These are phyloP conservation scores for Mobula hypostoma DNA, from an alignment of 2,113 vertebrate genomes.

Conservation along the genomic window DNA sequence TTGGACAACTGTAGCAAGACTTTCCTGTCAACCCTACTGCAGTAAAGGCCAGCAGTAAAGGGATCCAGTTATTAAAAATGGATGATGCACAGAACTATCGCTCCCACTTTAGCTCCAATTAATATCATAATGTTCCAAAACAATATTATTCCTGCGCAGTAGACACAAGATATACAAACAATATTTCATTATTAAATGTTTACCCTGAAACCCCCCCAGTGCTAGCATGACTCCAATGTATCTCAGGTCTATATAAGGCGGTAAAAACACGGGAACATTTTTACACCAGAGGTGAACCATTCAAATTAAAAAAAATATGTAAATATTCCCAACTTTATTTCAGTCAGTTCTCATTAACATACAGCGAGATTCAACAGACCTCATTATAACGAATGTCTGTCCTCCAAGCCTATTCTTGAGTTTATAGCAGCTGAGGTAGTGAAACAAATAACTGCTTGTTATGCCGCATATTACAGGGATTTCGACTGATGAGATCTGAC, in stretches of 20 bases:
- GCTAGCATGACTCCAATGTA: neutral
- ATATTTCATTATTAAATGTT: conserved; percentile 33
- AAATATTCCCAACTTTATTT: conserved; percentile 30
- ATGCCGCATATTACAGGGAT: neutral
- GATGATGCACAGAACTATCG: neutral
- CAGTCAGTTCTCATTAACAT: conserved; percentile 11
- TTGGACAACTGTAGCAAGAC: too few relatives aligned
- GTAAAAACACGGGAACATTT: neutral
- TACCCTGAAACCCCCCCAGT: conserved; percentile 9
- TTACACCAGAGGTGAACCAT: conserved; percentile 6
- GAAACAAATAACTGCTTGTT: neutral
- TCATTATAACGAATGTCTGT: neutral
- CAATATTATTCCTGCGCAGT: neutral
- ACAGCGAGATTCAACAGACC: neutral
- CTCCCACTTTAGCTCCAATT: neutral
- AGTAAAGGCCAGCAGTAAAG: neutral
- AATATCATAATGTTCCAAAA: conserved; percentile 12
- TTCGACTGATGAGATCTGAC: neutral
- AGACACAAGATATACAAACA: conserved; percentile 28
- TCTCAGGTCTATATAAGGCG: neutral
- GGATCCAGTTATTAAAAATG: neutral
- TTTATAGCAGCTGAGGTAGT: neutral
- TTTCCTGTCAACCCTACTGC: too few relatives aligned
- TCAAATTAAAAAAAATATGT: conserved; percentile 28
- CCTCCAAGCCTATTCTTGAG: neutral